Conservation (phyloP, 2,888 invertebrate genomes). For the Pachycephus smyrnensis region DNA sequence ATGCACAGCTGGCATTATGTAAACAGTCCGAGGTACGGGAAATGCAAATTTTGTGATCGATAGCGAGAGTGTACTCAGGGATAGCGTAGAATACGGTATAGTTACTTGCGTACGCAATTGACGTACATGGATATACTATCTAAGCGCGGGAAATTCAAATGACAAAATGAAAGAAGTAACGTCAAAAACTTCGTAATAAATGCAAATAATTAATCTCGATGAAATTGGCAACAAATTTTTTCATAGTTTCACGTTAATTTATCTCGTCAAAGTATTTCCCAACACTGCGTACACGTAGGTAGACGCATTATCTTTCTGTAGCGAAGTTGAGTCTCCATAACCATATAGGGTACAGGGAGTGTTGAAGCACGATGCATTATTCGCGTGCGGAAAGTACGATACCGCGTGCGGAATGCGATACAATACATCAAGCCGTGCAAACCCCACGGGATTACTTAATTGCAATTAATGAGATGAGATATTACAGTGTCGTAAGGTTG, state of each 20-base stretch:
- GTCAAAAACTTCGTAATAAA: background rate
- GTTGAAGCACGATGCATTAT: slow-evolving; percentile 21
- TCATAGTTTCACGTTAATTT: background rate
- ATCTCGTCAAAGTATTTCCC: background rate
- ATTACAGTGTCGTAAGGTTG: slow-evolving; percentile 56
- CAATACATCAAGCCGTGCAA: slow-evolving; percentile 44
- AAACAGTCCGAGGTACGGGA: slow-evolving; percentile 26
- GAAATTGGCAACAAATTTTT: background rate
- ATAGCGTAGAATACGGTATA: background rate
- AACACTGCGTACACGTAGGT: background rate
- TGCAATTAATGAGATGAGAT: slow-evolving; percentile 66
- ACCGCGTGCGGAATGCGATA: slow-evolving; percentile 37
- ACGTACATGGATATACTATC: background rate
- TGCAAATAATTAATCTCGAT: background rate
- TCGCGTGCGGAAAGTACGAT: slow-evolving; percentile 39
- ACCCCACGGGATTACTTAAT: slow-evolving; percentile 60
- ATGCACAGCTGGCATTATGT: slow-evolving; percentile 33
- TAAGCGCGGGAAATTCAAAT: background rate
- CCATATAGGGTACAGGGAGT: background rate
- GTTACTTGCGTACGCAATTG: background rate
- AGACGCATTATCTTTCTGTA: background rate
- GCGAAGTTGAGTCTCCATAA: background rate
- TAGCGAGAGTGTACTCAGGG: slow-evolving; percentile 9
- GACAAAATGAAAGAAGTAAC: background rate
- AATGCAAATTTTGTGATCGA: slow-evolving; percentile 35